These are phyloP conservation scores for Brachypteracias leptosomus DNA, from an alignment of 2,113 vertebrate genomes.

Conservation along the genomic window DNA sequence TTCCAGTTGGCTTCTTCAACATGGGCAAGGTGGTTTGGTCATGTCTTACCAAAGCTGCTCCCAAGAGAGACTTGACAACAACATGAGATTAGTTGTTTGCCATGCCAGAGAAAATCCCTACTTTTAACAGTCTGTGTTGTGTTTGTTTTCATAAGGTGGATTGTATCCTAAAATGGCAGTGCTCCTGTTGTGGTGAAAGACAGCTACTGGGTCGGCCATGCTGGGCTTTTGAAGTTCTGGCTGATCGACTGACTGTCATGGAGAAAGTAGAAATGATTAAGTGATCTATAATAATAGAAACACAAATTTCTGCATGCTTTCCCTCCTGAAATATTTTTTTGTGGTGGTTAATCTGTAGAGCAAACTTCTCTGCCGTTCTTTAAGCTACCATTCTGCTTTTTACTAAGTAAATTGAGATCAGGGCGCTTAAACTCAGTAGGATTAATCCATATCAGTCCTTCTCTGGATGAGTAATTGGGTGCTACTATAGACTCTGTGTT, in stretches of 20 bases:
- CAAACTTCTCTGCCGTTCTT: background rate
- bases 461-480: background rate
- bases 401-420: conserved; percentile 10
- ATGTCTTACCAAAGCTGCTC: background rate
- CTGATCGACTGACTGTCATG: background rate
- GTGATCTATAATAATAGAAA: background rate
- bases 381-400: background rate
- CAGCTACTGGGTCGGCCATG: background rate
- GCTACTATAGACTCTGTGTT: background rate
- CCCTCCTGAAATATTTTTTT: background rate
- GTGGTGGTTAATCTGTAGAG: background rate
- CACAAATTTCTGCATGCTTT: background rate
- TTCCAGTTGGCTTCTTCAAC: rapidly evolving
- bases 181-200: background rate
- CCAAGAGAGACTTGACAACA: background rate
- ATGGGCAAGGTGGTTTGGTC: background rate
- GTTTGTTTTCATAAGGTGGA: background rate
- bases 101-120: background rate
- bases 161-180: background rate
- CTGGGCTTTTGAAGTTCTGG: background rate
- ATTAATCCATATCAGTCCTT: background rate
- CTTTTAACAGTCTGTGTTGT: background rate
- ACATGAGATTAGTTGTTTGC: background rate
- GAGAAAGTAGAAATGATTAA: background rate
- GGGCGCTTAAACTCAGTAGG: conserved; percentile 1